Evolutionary conservation across 2,113 vertebrate genomes (phyloP), one percentile per base, ranked within the genome.

Genomic region (Clinocottus analis): DNA sequence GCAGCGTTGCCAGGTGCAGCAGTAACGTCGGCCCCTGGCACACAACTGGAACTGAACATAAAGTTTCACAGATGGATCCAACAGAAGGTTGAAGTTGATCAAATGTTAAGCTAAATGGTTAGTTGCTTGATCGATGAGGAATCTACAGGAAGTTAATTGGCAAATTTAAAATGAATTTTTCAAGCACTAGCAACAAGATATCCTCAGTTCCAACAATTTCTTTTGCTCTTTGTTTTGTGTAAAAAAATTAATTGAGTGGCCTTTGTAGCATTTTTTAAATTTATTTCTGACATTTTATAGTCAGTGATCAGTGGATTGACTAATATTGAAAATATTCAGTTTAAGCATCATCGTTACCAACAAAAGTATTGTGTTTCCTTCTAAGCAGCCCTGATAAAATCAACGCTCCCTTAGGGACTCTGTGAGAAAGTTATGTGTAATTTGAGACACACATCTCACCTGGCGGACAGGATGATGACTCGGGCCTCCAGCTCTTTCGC

Each of bases 391-490:
- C 5, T 63, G 14, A 33, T 31, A 59, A 6, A n/a, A 23, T 17
- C 33, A 13, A 4, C 51, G 17, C 33, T 33, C 33, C 17, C 7
- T 27, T 43, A 58, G 51, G 16, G 14, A 25, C 2, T 41, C 21
- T 59, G 29, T 10, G 2, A 61, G 31, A 49, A 80, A 25, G 10
- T 0, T 0, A n/a, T 6, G 29, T 41, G 41, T 41, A 7, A 14
- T n/a, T 33, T 16, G 2, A 10, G 29, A 8, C 56, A 17, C 17
- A 59, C 19, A 8, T 51, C 93, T 94, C 81, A 99, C 98, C 97
- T 99, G 89, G 98, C 98, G 0, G 98, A 99, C 37, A 99, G 97
- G 89, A 99, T 98, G 93, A 99, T 98, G 89, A 99, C 98, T 0
- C 98, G 93, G 72, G 98, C 98, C 94, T 99, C 98, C 95, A 99